Base-by-base conservation (phyloP, 2,113 vertebrate species). In the Austrofundulus limnaeus region DNA sequence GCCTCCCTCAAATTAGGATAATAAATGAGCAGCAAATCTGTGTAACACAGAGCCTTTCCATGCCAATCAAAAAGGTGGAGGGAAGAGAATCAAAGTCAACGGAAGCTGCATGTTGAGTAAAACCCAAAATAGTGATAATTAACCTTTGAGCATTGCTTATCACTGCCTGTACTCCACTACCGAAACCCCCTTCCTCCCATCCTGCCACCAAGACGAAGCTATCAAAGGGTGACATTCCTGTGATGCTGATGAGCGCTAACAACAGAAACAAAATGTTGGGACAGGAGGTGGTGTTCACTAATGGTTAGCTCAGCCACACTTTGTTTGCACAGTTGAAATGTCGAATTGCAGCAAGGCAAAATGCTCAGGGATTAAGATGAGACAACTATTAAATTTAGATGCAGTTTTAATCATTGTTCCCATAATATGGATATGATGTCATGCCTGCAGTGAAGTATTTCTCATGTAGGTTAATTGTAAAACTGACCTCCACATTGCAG, bases 81-180 rank as follows among this genome's bases (percentile, higher is more conserved):
- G 24, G 50, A 23, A 28, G 10, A 24, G 53, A 62, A 73, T 81
- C 73, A 78, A 78, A 81, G 74, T 56, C 62, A 73, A 75, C 56
- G 57, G 68, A 70, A 52, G 63, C 71, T 78, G 38, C 78, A 82
- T 48, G 53, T 58, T 60, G 59, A 76, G 67, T 49, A 80, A 80
- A 82, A 69, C 77, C 75, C 62, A 80, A 81, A 84, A 90, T 78
- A 86, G 68, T 64, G 56, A 77, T 77, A 87, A 84, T 87, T 87
- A 83, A 88, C 82, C 77, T 68, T 37, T 87, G 67, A 85, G 61
- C 81, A 50, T 52, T 50, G 73, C 68, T 70, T 78, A 69, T 70
- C 19, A 50, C 72, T 52, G 41, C 37, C 31, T 21, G 45, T 48
- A 48, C 28, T 17, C 53, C n/a, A 13, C 5, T 23, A 20, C 21